Base-by-base conservation (phyloP, 1,140 invertebrate species). In the Ceratina calcarata region DNA sequence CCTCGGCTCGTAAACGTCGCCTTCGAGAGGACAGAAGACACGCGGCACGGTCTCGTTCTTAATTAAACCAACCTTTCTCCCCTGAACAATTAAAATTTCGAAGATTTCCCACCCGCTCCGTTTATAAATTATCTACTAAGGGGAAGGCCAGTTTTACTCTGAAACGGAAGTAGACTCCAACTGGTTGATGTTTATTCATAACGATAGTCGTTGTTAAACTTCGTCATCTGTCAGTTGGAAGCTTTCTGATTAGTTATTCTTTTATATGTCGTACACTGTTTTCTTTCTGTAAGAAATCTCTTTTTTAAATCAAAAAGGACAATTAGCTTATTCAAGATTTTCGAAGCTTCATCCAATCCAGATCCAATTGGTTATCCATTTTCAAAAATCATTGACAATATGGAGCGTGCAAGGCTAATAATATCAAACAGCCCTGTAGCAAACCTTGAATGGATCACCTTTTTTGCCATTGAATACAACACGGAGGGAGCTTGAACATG, bases 391-490 rank as follows among this genome's bases (percentile, higher is more conserved):
- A 84, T 81, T 22, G 66, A 27, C 72, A 85, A 80, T 73, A 79
- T 78, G 80, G 77, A 77, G 77, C 73, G 64, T 55, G 58, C 57
- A 72, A 80, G 84, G 91, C 91, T 92, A 90, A 92, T 89, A 87
- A 93, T 91, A 88, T 91, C 89, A 91, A 91, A 91, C 87, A 90
- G 87, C 84, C 78, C 69, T 69, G 78, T 82, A 84, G 86, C 83
- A 32, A 32, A 1, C 80, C 84, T 84, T 82, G 32, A 80, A 79
- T 74, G 86, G 88, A 91, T 91, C 85, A 85, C 81, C n/a, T 90
- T 90, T 90, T 92, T 90, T 87, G 27, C 27, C 27, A 32, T 32
- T 45, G 37, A 45, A 45, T 45, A 6, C 37, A 45, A 45, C 2
- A 10, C 10, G 6, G 37, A 45, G 37, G 27, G 27, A 32, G 27